Conservation (phyloP, 2,888 invertebrate genomes). For the Drosophila greeni region DNA sequence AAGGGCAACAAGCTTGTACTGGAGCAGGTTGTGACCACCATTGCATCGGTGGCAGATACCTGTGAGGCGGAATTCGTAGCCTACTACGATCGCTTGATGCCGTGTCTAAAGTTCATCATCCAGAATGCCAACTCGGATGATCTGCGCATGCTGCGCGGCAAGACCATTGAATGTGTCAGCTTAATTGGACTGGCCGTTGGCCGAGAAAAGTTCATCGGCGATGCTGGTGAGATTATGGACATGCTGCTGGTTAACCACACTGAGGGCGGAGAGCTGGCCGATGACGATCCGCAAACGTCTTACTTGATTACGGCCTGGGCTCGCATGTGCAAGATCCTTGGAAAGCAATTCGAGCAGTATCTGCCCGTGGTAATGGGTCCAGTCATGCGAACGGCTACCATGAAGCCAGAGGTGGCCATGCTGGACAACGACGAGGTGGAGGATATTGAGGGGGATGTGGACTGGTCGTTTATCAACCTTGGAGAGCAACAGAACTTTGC, state of each 20-base stretch:
- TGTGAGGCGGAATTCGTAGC: slow-evolving; percentile 96
- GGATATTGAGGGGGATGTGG: slow-evolving; percentile 88
- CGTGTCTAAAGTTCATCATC: slow-evolving; percentile 97
- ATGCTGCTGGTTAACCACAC: slow-evolving; percentile 93
- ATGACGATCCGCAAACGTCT: slow-evolving; percentile 97
- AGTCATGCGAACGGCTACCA: slow-evolving; percentile 90
- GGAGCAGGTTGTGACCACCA: slow-evolving; percentile 97
- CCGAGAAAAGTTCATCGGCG: slow-evolving; percentile 90
- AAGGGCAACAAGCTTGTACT: slow-evolving; percentile 96
- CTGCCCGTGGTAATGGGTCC: slow-evolving; percentile 94
- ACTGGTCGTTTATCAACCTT: slow-evolving; percentile 94
- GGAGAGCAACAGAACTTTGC: slow-evolving; percentile 96
- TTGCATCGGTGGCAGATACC: slow-evolving; percentile 98
- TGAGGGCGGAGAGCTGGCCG: slow-evolving; percentile 87
- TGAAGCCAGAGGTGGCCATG: slow-evolving; percentile 93
- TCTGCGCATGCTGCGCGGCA: slow-evolving; percentile 94
- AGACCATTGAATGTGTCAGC: slow-evolving; percentile 99
- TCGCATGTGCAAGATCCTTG: slow-evolving; percentile 96
- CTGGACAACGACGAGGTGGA: slow-evolving; percentile 90
- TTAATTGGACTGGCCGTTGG: slow-evolving; percentile 95
- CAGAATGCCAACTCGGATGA: slow-evolving; percentile 94
- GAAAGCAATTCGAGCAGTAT: slow-evolving; percentile 91
- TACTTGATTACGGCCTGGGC: slow-evolving; percentile 99
- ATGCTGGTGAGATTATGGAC: slow-evolving; percentile 98
- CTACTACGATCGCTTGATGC: slow-evolving; percentile 96